These are phyloP conservation scores for Turritopsis rubra DNA, from an alignment of 30 jellyfish, hydroid and myxozoan genomes.

Conservation along the genomic window DNA sequence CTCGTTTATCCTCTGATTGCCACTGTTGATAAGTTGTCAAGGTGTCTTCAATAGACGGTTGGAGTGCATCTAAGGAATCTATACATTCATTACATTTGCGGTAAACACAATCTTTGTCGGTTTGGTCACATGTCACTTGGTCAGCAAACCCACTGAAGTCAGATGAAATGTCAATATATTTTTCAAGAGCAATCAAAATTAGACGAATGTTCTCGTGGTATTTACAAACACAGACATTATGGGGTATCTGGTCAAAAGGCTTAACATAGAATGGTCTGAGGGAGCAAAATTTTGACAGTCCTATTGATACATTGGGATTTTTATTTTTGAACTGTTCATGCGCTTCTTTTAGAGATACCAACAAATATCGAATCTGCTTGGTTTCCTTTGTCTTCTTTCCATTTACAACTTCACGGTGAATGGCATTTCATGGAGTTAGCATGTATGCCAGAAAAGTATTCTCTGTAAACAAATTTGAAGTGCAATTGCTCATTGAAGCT, in stretches of 20 bases:
- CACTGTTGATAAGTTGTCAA: slow-evolving; percentile 7
- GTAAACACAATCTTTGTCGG: slow-evolving; percentile 8
- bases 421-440: too few relatives aligned
- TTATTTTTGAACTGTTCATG: background rate
- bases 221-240: slow-evolving; percentile 3
- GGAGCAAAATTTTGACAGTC: slow-evolving; percentile 6
- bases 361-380: slow-evolving; percentile 21
- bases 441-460: too few relatives aligned
- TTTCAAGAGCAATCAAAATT: slow-evolving; percentile 6
- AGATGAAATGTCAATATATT: slow-evolving; percentile 4
- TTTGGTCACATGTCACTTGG: slow-evolving; percentile 10
- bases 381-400: slow-evolving; percentile 25
- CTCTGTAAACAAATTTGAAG: slow-evolving; percentile 7
- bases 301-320: slow-evolving; percentile 8
- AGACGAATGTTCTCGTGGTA: slow-evolving; percentile 9
- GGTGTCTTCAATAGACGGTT: slow-evolving; percentile 12
- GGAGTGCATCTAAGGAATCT: slow-evolving; percentile 9
- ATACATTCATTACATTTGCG: slow-evolving; percentile 5
- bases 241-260: too few relatives aligned
- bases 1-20: too few relatives aligned
- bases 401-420: slow-evolving; percentile 24
- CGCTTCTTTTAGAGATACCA: slow-evolving; percentile 7
- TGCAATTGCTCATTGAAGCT: background rate
- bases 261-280: slow-evolving; percentile 13
- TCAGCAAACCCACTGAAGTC: slow-evolving; percentile 12